Evolutionary conservation across 92 coral and sea anemone genomes (phyloP).

Genomic region (Epizoanthus ramosus): DNA sequence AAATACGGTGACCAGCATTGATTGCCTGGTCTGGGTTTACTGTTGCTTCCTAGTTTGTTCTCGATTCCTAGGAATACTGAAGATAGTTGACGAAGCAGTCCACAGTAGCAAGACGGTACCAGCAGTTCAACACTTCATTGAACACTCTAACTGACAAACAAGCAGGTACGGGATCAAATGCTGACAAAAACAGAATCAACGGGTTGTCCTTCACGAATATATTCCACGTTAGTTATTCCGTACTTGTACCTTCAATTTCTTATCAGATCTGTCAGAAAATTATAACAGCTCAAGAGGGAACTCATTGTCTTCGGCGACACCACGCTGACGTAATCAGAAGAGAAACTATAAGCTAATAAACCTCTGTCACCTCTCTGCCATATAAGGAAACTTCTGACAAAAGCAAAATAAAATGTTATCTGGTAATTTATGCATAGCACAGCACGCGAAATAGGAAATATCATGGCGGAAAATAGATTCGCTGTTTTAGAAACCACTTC

Average conservation of each 20-base stretch:
- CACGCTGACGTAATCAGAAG: constrained; percentile 22
- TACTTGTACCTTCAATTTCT: neutral
- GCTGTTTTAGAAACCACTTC: neutral
- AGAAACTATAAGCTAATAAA: neutral
- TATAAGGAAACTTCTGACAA: constrained; percentile 32
- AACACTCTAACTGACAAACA: neutral
- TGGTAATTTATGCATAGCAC: constrained; percentile 33
- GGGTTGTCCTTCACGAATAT: neutral
- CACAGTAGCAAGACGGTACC: constrained; percentile 1
- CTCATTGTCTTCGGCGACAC: neutral
- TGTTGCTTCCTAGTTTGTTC: too few relatives aligned
- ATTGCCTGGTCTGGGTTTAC: too few relatives aligned
- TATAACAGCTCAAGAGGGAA: neutral
- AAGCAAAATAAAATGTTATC: constrained; percentile 12
- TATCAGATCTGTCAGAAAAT: constrained; percentile 6
- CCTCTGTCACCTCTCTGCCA: neutral
- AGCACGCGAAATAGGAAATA: constrained; percentile 35
- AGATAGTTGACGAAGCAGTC: neutral
- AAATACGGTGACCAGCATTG: too few relatives aligned
- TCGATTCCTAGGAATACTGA: neutral
- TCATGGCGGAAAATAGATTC: constrained; percentile 12
- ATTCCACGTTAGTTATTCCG: neutral
- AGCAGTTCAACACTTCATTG: neutral
- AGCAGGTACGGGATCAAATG: neutral
- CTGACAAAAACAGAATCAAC: neutral